Conservation (phyloP, 2,113 vertebrate genomes). For the Megalops atlanticus region DNA sequence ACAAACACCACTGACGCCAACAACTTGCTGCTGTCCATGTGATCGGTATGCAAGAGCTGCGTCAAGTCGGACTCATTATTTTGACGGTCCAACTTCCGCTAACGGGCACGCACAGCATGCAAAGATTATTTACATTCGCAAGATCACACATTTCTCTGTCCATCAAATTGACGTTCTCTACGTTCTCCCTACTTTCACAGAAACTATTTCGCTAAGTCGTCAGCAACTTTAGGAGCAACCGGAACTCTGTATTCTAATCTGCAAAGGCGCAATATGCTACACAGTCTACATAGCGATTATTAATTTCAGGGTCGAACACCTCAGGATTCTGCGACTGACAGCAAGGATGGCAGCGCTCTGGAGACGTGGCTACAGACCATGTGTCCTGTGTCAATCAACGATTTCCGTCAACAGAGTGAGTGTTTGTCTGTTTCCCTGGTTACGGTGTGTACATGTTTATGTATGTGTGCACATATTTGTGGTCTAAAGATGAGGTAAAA, state of each 20-base stretch:
- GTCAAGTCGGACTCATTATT: conserved; percentile 9
- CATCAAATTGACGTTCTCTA: not conserved
- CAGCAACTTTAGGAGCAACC: no score
- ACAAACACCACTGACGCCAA: no score
- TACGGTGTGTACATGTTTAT: not conserved
- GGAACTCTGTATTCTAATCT: not conserved
- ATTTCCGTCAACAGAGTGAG: conserved; percentile 54
- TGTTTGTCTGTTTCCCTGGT: not conserved
- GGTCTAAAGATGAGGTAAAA: no score
- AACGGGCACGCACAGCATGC: not conserved
- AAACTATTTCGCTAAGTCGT: not conserved
- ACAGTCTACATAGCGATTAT: no score
- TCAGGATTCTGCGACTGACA: not conserved
- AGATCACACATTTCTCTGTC: not conserved
- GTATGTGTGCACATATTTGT: not conserved
- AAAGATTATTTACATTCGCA: not conserved
- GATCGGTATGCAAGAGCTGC: not conserved
- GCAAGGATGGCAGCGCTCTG: conserved; percentile 10
- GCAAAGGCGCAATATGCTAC: no score
- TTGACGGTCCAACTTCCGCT: conserved; percentile 16
- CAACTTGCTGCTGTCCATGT: no score
- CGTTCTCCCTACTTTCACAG: not conserved
- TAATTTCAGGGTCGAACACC: no score
- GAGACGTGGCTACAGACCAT: conserved; percentile 1
- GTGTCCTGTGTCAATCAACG: conserved; percentile 34